These are phyloP conservation scores for Pongo abelii DNA, from an alignment of 2,113 vertebrate genomes.

Conservation along the genomic window DNA sequence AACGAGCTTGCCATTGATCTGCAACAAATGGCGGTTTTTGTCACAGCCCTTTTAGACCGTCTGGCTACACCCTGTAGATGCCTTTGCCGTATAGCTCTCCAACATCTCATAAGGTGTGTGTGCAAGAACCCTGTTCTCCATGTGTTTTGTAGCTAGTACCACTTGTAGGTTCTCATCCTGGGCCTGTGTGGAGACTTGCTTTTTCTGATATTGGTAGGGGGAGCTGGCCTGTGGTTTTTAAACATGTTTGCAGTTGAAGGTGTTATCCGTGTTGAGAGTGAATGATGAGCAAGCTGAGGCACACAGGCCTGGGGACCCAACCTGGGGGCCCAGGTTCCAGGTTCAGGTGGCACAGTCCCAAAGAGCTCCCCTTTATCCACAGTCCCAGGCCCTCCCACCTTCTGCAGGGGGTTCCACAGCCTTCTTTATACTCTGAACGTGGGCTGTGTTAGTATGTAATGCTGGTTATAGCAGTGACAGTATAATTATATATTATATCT, in stretches of 20 bases:
- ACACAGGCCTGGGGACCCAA: too few species aligned
- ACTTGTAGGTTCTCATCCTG: neutral
- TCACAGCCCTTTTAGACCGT: too few species aligned
- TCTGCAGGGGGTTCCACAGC: neutral
- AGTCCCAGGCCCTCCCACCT: neutral
- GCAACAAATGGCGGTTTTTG: too few species aligned
- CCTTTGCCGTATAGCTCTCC: conserved; percentile 96
- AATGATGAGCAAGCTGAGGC: too few species aligned
- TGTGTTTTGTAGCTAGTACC: neutral
- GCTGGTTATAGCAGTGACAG: too few species aligned
- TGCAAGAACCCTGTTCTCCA: neutral
- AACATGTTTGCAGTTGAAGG: neutral
- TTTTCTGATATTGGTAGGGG: neutral
- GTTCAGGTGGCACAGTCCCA: neutral
- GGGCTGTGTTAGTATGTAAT: too few species aligned
- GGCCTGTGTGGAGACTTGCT: neutral
- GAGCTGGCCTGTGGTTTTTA: neutral
- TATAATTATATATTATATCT: too few species aligned
- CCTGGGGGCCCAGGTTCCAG: neutral
- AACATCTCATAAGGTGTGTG: conserved; percentile 92
- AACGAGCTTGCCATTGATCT: too few species aligned
- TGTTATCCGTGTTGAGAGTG: neutral
- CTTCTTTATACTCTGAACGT: neutral
- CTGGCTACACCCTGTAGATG: conserved; percentile 92
- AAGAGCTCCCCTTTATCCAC: neutral